Percentiles rank a stretch among this genome's conserved stretches.
Evolutionary conservation across 1,140 invertebrate species (phyloP).

Genomic region (Drosophila serrata): DNA sequence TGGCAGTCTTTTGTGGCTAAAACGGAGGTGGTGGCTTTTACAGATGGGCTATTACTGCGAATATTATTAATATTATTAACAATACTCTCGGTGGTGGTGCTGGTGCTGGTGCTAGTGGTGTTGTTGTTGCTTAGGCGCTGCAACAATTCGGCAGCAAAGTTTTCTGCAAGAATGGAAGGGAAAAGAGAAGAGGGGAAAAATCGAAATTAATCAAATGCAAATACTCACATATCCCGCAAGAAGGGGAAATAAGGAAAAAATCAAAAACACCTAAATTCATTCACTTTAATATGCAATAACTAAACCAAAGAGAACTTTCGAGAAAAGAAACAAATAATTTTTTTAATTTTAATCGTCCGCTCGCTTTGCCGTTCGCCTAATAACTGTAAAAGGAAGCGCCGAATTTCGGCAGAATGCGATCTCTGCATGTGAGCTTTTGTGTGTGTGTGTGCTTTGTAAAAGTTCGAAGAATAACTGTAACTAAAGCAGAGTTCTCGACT

Average conservation of each 20-base stretch:
- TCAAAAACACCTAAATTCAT: not conserved
- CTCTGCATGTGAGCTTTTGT: not conserved
- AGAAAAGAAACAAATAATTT: slow-evolving; percentile 8
- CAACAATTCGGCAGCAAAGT: slow-evolving; percentile 58
- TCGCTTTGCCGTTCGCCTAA: slow-evolving; percentile 3
- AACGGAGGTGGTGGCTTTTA: slow-evolving; percentile 44
- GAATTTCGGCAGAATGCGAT: not conserved
- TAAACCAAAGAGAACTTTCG: slow-evolving; percentile 26
- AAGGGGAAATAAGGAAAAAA: not conserved
- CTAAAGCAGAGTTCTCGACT: not conserved
- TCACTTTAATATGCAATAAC: not conserved
- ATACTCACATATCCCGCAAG: slow-evolving; percentile 11
- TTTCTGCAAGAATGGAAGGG: slow-evolving; percentile 68
- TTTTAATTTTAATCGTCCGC: slow-evolving; percentile 9
- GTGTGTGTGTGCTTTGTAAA: not conserved
- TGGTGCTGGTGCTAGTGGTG: slow-evolving; percentile 35
- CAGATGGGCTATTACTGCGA: slow-evolving; percentile 2
- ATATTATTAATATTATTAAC: slow-evolving; percentile 34
- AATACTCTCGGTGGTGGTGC: slow-evolving; percentile 24
- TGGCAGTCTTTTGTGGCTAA: slow-evolving; percentile 70
- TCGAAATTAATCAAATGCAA: slow-evolving; percentile 14
- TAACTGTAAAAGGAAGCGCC: slow-evolving; percentile 39
- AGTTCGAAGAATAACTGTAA: not conserved
- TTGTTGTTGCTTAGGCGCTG: slow-evolving; percentile 60
- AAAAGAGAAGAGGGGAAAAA: slow-evolving; percentile 2